Conservation (phyloP, 2,888 invertebrate species). For the Protonemura montana region DNA sequence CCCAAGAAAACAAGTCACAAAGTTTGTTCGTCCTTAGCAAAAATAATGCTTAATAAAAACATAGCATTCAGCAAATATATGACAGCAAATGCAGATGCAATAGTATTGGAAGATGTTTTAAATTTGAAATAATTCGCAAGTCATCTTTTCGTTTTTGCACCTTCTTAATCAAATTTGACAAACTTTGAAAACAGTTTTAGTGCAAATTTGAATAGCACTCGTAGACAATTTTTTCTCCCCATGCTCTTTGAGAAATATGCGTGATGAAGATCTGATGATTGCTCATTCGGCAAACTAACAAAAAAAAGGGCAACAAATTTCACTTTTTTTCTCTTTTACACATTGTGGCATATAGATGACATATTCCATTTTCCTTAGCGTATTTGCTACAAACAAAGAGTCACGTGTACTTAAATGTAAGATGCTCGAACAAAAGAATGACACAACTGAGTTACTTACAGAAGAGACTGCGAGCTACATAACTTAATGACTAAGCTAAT, state of each 20-base stretch:
- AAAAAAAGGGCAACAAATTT: no score
- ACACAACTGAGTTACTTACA: neutral
- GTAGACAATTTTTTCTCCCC: no score
- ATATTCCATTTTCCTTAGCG: neutral
- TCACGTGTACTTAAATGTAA: neutral
- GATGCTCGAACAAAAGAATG: neutral
- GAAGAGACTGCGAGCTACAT: neutral
- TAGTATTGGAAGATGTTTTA: neutral
- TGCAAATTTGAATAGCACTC: no score
- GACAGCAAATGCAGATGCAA: neutral
- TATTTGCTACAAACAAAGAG: neutral
- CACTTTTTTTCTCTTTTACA: no score
- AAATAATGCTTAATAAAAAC: neutral
- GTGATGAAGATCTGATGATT: no score
- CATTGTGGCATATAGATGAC: neutral
- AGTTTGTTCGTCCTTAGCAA: neutral
- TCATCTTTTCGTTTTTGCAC: neutral
- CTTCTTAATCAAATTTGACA: no score
- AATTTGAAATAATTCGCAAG: neutral
- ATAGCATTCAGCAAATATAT: neutral
- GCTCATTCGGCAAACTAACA: no score
- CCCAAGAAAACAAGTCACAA: neutral
- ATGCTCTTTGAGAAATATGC: no score
- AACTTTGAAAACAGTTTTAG: no score
- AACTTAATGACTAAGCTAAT: slow-evolving; percentile 16